Base-by-base conservation (phyloP, 1,140 invertebrate species). In the Scaptomyza hsui region DNA sequence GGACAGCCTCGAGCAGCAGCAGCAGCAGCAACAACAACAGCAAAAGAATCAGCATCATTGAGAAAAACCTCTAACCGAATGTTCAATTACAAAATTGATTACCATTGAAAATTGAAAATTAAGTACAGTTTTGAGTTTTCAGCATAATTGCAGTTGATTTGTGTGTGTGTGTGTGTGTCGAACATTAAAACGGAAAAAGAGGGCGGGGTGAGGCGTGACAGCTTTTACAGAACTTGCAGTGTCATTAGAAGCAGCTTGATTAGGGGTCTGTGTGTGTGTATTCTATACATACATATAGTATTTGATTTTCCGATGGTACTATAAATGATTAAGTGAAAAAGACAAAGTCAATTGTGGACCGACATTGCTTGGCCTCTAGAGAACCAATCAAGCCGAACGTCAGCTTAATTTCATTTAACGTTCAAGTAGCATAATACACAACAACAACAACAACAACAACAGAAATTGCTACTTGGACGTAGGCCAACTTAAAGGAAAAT, bases 51-150 rank as follows among this genome's bases (percentile, higher is more conserved):
- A 37, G 32, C 32, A 35, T 52, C 10, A 37, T 12, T 12, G 1
- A n/a, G n/a, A 48, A 55, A 69, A 65, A 56, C 63, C 73, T 77
- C 80, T 68, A 74, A 70, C 48, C 73, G 76, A 86, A 72, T 80
- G 51, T 75, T 86, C 81, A 86, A 86, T 86, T 86, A 86, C 82
- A 65, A 74, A 86, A 86, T 81, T 86, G 81, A 86, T 86, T 80
- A 86, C 81, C 77, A 86, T 75, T 81, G 77, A 86, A 86, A 81
- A 74, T 86, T 77, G 74, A 81, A 85, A 86, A 86, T 86, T 86
- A 86, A 86, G 82, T 81, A 77, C 77, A 86, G 81, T 86, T 86
- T 86, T 86, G 70, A 77, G 74, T 81, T 78, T 86, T 80, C 77
- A 78, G 82, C 81, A 81, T 86, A 81, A 86, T 88, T 88, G 82